Evolutionary conservation across 2,113 vertebrate species (phyloP), one percentile per base, ranked within the genome.

Genomic region (Parotia lawesii): DNA sequence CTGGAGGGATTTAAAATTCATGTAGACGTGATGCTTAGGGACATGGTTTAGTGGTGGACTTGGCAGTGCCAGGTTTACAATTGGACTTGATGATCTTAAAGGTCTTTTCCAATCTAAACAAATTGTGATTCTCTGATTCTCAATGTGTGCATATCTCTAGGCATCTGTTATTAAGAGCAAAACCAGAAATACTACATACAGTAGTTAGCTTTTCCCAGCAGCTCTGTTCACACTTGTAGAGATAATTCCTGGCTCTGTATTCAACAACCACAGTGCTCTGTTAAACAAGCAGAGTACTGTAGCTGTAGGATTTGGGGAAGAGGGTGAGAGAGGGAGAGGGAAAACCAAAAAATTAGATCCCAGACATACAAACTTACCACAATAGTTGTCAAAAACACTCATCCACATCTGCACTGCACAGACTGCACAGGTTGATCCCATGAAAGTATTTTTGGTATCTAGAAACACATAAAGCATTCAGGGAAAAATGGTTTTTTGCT

Each of bases 401-500:
- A 3, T 98, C 97, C 76, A 98, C 92, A 6, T 97, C 97, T 29
- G 97, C 92, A 33, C 53, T 92, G 73, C 84, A 96, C 29, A 99
- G 97, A 76, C 97, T 96, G 40, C 96, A 97, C 83, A 98, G 95
- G 89, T 97, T 97, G 45, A 98, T 96, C 3, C 98, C 97, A 47
- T 97, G 98, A 97, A 99, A 98, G 77, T 90, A 97, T 27, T 97
- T 97, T 92, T 98, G 98, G 83, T 98, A 97, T 98, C 98, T 98
- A 93, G 19, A 96, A 94, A n/a, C 21, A 45, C 23, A 38, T 42
- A 40, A n/a, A 48, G 33, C 29, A 5, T 51, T 72, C 21, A 60
- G 44, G 27, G 21, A 44, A 62, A 81, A 77, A 48, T 12, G 25
- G 15, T 12, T 50, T 50, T 61, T 67, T 47, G 31, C 35, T 35